Evolutionary conservation across 2,888 invertebrate species (phyloP), one percentile per base, ranked within the genome.

Genomic region (Macrophya alboannulata): DNA sequence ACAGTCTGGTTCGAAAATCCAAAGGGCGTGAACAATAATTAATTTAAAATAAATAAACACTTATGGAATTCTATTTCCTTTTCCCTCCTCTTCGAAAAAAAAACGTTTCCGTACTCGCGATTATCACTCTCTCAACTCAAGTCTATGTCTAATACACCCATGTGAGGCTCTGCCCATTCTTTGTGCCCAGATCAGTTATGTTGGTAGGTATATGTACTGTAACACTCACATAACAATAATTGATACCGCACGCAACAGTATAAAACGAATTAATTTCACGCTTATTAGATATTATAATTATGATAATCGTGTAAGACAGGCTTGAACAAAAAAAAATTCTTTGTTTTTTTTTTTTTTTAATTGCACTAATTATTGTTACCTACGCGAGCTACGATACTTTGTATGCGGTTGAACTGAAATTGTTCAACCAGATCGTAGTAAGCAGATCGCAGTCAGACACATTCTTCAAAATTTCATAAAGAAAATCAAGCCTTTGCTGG

Each of bases 191-290:
- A 62, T 62, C 21, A 12, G 62, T 62, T 9, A 9, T 21, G 62
- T 62, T 25, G 62, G 25, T 25, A 10, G 25, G 25, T 62, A 62
- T 25, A 10, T 10, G 25, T 62, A 62, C n/a, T n/a, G 6, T 25
- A 62, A 59, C 21, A 59, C 59, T 59, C 59, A 8, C 59, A 4
- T 59, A 21, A 62, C 62, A 62, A 62, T 62, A 62, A 62, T 62
- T 62, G 25, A 25, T 25, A 21, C 62, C 62, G 10, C 62, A 62
- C 62, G 62, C 62, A 62, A 62, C 62, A 25, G 62, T 62, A 55
- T 55, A 62, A 62, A 62, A 25, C 62, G 62, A 62, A 62, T 62
- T 62, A 62, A 62, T 62, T 62, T 62, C 62, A 62, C 62, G 62
- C 62, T 25, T 25, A 62, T 62, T 62, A 62, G 62, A 62, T 25